A percentile compares a stretch with the other conserved stretches of the same genome.
Conservation (phyloP, 2,888 invertebrate genomes). For the Prosopocoilus inquinatus region DNA sequence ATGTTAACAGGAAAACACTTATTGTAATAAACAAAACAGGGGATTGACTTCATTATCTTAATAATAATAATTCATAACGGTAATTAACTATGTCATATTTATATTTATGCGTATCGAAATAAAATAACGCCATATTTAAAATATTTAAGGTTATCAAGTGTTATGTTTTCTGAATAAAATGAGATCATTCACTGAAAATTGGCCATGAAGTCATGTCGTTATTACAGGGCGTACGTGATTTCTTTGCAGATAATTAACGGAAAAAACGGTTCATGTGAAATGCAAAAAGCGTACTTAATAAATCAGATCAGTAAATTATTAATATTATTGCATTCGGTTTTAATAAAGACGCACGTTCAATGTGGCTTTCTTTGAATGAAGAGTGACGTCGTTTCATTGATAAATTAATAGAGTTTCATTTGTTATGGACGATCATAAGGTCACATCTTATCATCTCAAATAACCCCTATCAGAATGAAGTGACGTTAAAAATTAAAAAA, state of each 20-base stretch:
- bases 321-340: no score
- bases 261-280: background rate
- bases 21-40: no score
- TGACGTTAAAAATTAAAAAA: conserved; percentile 15
- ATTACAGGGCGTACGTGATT: conserved; percentile 6
- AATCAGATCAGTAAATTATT: no score
- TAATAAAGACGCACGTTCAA: no score
- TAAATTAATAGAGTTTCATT: conserved; percentile 11
- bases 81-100: background rate
- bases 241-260: background rate
- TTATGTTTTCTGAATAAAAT: conserved; percentile 11
- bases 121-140: conserved; percentile 3
- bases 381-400: conserved; percentile 13
- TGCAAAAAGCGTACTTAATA: conserved; percentile 4
- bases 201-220: conserved; percentile 2
- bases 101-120: background rate
- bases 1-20: no score
- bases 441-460: conserved; percentile 14
- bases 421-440: conserved; percentile 14
- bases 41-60: no score
- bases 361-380: background rate
- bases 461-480: conserved; percentile 8
- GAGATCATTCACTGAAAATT: conserved; percentile 17
- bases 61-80: no score
- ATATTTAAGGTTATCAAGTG: conserved; percentile 14